Conservation (phyloP, 2,113 vertebrate species). For the Aptenodytes forsteri region DNA sequence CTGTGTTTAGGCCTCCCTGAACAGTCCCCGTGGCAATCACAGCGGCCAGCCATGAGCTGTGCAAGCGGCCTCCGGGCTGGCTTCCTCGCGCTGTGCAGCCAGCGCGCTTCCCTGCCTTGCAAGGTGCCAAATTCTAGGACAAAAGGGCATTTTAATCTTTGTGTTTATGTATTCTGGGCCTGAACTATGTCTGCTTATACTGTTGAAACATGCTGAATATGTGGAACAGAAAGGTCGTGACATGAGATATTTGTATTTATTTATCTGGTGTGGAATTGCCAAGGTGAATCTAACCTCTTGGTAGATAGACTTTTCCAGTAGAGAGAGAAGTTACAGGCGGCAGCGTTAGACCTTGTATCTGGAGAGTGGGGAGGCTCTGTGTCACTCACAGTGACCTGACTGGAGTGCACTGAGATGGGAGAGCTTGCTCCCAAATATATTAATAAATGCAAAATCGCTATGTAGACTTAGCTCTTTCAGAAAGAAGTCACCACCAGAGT, state of each 20-base stretch:
- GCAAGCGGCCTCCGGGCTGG: not conserved
- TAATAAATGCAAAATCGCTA: not conserved
- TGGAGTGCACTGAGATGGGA: not conserved
- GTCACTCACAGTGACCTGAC: not conserved
- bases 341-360: not conserved
- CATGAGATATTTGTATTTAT: constrained; percentile 31
- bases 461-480: not conserved
- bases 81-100: not conserved
- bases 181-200: not conserved
- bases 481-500: not conserved
- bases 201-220: constrained; percentile 30
- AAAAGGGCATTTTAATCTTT: constrained; percentile 47
- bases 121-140: not conserved
- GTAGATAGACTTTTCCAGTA: not conserved
- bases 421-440: not conserved
- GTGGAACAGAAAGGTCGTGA: not conserved
- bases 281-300: constrained; percentile 49
- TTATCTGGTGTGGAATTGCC: constrained; percentile 1
- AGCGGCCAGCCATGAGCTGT: fast-evolving
- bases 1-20: not conserved
- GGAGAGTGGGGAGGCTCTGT: not conserved
- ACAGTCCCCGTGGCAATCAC: not conserved
- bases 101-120: not conserved
- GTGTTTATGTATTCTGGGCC: not conserved
- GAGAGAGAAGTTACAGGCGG: not conserved